Conservation (phyloP, 2,113 vertebrate species). For the Ramphastos sulfuratus region DNA sequence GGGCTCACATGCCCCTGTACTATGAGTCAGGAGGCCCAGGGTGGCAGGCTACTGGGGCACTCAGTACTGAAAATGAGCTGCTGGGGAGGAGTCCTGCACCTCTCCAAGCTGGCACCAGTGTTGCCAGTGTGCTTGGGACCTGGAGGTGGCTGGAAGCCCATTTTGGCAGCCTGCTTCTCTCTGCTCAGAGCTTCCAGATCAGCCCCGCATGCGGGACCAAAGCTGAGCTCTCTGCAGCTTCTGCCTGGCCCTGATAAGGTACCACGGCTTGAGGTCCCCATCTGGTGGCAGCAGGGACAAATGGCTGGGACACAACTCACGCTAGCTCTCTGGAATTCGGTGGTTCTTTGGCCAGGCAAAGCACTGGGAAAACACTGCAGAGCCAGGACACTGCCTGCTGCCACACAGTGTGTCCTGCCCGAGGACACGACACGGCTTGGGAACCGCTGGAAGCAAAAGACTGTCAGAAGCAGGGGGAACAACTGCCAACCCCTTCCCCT, state of each 20-base stretch:
- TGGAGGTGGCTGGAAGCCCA: neutral
- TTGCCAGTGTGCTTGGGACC: neutral
- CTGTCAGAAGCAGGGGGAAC: neutral
- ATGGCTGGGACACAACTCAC: neutral
- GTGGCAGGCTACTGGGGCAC: neutral
- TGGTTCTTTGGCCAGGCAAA: neutral
- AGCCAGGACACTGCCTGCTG: neutral
- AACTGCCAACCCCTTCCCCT: neutral
- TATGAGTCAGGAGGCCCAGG: fast-evolving
- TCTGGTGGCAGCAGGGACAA: slow-evolving; percentile 40
- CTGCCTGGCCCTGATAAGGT: neutral
- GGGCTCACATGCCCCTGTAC: neutral
- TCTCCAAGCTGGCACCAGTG: neutral
- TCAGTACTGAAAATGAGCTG: neutral
- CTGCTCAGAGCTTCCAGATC: neutral
- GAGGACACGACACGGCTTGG: neutral
- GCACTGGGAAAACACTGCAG: neutral
- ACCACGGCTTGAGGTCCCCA: slow-evolving; percentile 20
- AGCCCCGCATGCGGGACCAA: neutral
- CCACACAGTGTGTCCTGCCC: fast-evolving
- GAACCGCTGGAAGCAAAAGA: neutral
- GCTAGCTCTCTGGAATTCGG: fast-evolving
- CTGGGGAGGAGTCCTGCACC: neutral
- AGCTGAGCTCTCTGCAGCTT: neutral
- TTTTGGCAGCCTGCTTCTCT: too few species aligned